Percentiles rank a stretch among this genome's conserved stretches.
These are phyloP conservation scores for Podocnemis expansa DNA, from an alignment of 2,113 vertebrate genomes.

Conservation along the genomic window DNA sequence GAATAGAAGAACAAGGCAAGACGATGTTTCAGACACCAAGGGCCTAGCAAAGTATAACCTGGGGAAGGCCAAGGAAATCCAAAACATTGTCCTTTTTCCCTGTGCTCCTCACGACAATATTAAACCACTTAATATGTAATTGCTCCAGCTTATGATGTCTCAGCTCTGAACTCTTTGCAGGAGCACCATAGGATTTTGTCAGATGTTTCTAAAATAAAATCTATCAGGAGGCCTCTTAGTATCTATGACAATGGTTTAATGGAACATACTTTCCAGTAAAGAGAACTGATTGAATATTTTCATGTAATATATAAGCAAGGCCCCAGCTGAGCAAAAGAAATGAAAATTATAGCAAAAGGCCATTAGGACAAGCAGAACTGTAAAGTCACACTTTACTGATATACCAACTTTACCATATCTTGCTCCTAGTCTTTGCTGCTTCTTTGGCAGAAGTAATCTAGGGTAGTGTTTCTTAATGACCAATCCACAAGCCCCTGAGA, in stretches of 20 bases:
- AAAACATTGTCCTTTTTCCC: constrained; percentile 52
- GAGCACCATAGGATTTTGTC: constrained; percentile 65
- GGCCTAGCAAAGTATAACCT: not conserved
- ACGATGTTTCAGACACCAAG: constrained; percentile 36
- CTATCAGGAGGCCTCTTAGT: constrained; percentile 69
- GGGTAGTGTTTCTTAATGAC: not conserved
- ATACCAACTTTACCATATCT: not conserved
- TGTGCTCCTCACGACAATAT: constrained; percentile 60
- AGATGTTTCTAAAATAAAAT: constrained; percentile 77
- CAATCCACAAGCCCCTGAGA: no score
- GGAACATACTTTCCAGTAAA: constrained; percentile 79
- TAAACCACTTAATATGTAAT: constrained; percentile 77
- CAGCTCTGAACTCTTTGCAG: constrained; percentile 54
- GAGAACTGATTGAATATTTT: constrained; percentile 79
- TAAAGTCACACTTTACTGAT: not conserved
- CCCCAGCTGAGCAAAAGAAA: constrained; percentile 58
- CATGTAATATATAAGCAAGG: constrained; percentile 76
- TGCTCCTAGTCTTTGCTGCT: not conserved
- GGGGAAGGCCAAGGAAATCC: constrained; percentile 47
- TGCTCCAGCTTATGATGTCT: constrained; percentile 51
- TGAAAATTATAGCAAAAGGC: constrained; percentile 65
- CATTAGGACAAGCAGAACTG: constrained; percentile 38
- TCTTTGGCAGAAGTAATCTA: not conserved
- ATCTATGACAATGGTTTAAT: constrained; percentile 74
- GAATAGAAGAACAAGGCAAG: constrained; percentile 28